These are phyloP conservation scores for Synaphobranchus kaupii DNA, from an alignment of 2,797 vertebrate genomes.

Conservation along the genomic window DNA sequence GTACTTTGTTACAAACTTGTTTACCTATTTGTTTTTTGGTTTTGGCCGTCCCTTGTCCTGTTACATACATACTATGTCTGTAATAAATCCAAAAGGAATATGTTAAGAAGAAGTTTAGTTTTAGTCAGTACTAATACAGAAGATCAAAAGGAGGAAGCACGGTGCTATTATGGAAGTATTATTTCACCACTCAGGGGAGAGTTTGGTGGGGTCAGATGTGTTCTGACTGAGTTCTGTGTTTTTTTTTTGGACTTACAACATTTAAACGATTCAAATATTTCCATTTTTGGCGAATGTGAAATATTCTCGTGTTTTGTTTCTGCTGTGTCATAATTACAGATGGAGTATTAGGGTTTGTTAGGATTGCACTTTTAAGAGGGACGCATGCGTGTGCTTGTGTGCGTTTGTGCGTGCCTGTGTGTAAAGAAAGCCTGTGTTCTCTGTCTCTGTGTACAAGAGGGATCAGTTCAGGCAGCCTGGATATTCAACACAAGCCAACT, in stretches of 20 bases:
- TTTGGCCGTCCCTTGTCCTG: too few relatives aligned
- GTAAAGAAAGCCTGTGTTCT: slow-evolving; percentile 4
- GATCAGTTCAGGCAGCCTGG: slow-evolving; percentile 12
- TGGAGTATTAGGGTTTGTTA: background rate
- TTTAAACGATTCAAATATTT: background rate
- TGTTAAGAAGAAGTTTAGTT: background rate
- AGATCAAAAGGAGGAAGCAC: background rate
- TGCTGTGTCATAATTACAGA: background rate
- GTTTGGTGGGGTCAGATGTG: background rate
- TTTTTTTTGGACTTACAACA: background rate
- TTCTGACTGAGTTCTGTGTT: background rate
- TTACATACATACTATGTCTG: too few relatives aligned
- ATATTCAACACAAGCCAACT: background rate
- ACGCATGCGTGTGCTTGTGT: background rate
- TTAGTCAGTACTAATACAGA: background rate
- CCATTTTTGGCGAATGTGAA: background rate
- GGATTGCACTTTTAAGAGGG: background rate
- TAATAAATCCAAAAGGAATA: background rate
- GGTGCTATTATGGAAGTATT: background rate
- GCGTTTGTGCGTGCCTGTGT: background rate
- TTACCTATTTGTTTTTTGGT: too few relatives aligned
- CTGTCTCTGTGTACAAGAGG: background rate
- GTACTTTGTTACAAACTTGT: background rate
- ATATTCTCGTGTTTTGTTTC: background rate
- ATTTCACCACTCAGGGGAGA: background rate